These are phyloP conservation scores for Bombyx mandarina DNA, from an alignment of 1,140 invertebrate genomes.

Conservation along the genomic window DNA sequence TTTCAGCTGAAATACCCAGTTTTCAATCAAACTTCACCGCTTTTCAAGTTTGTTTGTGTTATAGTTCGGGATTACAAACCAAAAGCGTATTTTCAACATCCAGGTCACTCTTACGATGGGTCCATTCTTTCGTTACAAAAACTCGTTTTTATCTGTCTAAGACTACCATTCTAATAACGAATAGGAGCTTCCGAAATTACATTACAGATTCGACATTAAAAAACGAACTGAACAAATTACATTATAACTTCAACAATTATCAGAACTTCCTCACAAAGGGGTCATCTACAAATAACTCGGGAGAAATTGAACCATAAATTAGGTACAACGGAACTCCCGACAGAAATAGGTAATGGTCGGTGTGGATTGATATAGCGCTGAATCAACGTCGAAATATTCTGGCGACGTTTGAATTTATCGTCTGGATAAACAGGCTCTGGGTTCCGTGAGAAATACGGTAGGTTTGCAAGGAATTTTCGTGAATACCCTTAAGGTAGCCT, in stretches of 20 bases:
- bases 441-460: background rate
- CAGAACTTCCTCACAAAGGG: background rate
- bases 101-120: too few relatives aligned
- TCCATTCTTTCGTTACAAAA: too few relatives aligned
- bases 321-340: constrained; percentile 9
- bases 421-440: constrained; percentile 2
- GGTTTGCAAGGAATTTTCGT: too few relatives aligned
- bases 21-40: constrained; percentile 46
- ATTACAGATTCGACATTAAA: too few relatives aligned
- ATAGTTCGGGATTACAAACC: background rate
- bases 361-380: constrained; percentile 20
- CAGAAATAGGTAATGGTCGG: constrained; percentile 18
- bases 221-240: constrained; percentile 1
- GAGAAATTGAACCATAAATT: constrained; percentile 13
- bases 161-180: too few relatives aligned
- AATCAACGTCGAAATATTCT: constrained; percentile 15
- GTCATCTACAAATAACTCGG: constrained; percentile 4
- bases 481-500: too few relatives aligned
- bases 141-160: too few relatives aligned
- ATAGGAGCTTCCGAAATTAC: too few relatives aligned
- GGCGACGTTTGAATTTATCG: constrained; percentile 15
- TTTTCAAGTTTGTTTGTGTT: constrained; percentile 16
- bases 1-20: constrained; percentile 33
- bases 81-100: too few relatives aligned
- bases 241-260: constrained; percentile 2